Evolutionary conservation across 2,797 vertebrate genomes (phyloP).

Genomic region (Argentina silus): DNA sequence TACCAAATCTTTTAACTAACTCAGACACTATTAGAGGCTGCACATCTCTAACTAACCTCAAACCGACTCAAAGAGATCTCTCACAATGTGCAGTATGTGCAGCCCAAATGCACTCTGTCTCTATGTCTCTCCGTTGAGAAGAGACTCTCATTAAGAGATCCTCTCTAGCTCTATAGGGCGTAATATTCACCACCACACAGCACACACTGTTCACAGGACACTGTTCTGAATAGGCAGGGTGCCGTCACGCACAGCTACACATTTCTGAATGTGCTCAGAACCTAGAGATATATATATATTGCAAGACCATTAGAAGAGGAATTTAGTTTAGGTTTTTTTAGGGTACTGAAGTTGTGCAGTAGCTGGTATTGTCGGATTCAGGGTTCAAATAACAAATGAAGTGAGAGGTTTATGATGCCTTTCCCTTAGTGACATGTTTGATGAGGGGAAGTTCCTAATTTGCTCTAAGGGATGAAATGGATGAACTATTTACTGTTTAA

Average conservation of each 20-base stretch:
- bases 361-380: slow-evolving; percentile 6
- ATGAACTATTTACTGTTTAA: too few species aligned
- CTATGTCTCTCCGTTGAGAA: neutral
- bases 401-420: neutral
- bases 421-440: neutral
- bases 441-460: neutral
- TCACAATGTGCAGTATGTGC: slow-evolving; percentile 41
- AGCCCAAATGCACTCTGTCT: neutral
- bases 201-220: neutral
- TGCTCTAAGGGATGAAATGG: neutral
- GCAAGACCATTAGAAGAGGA: neutral
- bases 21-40: neutral
- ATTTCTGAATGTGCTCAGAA: neutral
- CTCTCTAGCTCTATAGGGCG: neutral
- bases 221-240: neutral
- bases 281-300: neutral
- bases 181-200: neutral
- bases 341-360: neutral
- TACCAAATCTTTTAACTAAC: neutral
- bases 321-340: neutral
- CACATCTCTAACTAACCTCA: slow-evolving; percentile 33
- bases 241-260: neutral
- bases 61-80: slow-evolving; percentile 43
- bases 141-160: neutral
- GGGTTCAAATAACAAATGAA: neutral